Base-by-base conservation (phyloP, 2,888 invertebrate genomes). In the Anagyrus pseudococci region DNA sequence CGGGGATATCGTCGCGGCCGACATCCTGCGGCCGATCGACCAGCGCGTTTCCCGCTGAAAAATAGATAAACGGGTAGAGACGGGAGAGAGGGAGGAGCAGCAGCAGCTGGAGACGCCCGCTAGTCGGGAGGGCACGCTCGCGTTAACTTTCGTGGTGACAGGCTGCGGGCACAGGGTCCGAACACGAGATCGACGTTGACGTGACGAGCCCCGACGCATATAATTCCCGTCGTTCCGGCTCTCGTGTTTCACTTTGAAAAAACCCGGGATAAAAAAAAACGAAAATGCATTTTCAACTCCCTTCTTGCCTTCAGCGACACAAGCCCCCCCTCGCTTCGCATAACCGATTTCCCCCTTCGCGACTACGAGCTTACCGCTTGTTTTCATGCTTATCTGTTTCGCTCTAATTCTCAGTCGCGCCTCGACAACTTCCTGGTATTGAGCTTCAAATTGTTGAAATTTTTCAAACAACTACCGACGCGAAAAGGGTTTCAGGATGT, bases 111-210 rank as follows among this genome's bases (percentile, higher is more conserved):
- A 37, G 33, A 37, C 33, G 33, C 8, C 33, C 13, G 33, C n/a
- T n/a, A n/a, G n/a, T n/a, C n/a, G 8, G 33, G 2, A 4, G 8
- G 33, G 33, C 13, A 71, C 71, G 72, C 71, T 73, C 71, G 44
- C 72, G 70, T 73, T 75, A 73, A 76, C 75, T 68, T 62, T 66
- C 55, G 47, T 66, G 46, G 59, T 58, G 66, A 61, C 48, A 61
- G 60, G 64, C 58, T 54, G 65, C 67, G 68, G 61, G 52, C 63
- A 54, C 33, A 2, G 29, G 29, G 29, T 10, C 59, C 25, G 26
- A 19, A 17, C 54, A 46, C 29, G 23, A 25, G 61, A 75, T 74
- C 73, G 72, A 70, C 69, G 71, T 70, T 71, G 72, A 74, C 75
- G 72, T 71, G 53, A 13, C 23, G 23, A 25, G 22, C 23, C 13